Conservation (phyloP, 1,140 invertebrate species). For the Tyrophagus putrescentiae region DNA sequence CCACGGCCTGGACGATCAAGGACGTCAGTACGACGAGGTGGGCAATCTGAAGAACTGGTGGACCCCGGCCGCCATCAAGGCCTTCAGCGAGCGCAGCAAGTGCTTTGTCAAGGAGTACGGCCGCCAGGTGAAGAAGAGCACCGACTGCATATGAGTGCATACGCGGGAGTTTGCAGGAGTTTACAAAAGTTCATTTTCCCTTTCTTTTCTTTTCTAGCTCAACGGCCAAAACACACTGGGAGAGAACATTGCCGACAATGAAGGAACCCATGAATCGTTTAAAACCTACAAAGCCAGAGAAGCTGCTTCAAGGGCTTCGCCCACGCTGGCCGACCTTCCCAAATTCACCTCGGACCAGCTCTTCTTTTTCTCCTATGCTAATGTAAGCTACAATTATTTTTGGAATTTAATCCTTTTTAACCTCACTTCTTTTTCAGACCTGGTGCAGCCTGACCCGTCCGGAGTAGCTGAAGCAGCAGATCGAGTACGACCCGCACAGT, state of each 20-base stretch:
- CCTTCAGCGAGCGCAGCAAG: constrained; percentile 25
- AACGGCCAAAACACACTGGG: constrained; percentile 31
- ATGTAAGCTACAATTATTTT: constrained; percentile 44
- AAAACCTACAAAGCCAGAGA: constrained; percentile 28
- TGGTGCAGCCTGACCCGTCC: constrained; percentile 25
- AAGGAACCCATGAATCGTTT: constrained; percentile 44
- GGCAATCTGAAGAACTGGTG: constrained; percentile 39
- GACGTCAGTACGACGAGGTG: constrained; percentile 71
- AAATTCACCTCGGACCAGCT: constrained; percentile 58
- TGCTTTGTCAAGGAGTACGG: constrained; percentile 34
- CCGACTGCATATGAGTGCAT: neutral
- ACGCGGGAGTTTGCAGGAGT: constrained; percentile 22
- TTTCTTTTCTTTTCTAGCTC: constrained; percentile 41
- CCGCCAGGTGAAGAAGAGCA: neutral
- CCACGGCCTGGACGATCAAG: constrained; percentile 39
- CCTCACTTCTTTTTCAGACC: constrained; percentile 38
- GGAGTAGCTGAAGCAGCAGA: constrained; percentile 5
- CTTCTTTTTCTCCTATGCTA: constrained; percentile 51
- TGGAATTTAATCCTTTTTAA: constrained; percentile 73
- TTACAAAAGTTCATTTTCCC: constrained; percentile 67
- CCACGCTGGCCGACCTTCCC: constrained; percentile 49
- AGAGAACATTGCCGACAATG: constrained; percentile 47
- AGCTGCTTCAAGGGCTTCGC: constrained; percentile 39
- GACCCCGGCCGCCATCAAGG: constrained; percentile 28
- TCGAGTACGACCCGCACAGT: constrained; percentile 29